Conservation (phyloP, 2,113 vertebrate species). For the Eptesicus fuscus region DNA sequence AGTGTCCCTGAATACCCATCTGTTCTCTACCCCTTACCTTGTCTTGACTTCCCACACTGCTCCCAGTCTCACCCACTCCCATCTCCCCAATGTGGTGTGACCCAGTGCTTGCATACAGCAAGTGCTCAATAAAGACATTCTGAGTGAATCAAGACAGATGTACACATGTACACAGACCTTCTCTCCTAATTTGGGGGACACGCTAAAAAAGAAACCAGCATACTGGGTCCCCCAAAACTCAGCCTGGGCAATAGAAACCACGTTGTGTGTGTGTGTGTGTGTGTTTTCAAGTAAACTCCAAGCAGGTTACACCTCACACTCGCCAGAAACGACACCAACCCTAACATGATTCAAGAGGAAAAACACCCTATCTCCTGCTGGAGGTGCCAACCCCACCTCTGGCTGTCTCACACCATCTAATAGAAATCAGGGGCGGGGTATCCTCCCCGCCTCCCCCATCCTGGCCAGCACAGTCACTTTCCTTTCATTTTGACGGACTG, state of each 20-base stretch:
- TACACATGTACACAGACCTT: background rate
- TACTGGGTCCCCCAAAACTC: background rate
- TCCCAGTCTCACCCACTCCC: no score
- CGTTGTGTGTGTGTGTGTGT: background rate
- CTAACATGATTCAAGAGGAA: background rate
- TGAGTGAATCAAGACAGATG: background rate
- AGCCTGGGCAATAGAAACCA: background rate
- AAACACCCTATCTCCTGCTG: background rate
- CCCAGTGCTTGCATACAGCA: background rate
- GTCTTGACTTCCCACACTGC: background rate
- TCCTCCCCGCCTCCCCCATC: constrained; percentile 1
- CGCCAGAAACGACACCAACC: background rate
- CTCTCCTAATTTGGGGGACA: background rate
- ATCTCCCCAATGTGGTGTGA: background rate
- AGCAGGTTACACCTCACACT: background rate
- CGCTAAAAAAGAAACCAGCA: background rate
- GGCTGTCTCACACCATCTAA: constrained; percentile 66
- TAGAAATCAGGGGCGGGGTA: constrained; percentile 40
- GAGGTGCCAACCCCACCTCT: background rate
- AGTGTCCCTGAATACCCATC: background rate
- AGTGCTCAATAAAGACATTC: background rate
- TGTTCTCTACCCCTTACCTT: no score
- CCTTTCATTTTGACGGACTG: constrained; percentile 78
- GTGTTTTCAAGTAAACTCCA: constrained; percentile 4
- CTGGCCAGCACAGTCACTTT: constrained; percentile 69